Base-by-base conservation (phyloP, 1,140 invertebrate species). In the Melipona quadrifasciata region DNA sequence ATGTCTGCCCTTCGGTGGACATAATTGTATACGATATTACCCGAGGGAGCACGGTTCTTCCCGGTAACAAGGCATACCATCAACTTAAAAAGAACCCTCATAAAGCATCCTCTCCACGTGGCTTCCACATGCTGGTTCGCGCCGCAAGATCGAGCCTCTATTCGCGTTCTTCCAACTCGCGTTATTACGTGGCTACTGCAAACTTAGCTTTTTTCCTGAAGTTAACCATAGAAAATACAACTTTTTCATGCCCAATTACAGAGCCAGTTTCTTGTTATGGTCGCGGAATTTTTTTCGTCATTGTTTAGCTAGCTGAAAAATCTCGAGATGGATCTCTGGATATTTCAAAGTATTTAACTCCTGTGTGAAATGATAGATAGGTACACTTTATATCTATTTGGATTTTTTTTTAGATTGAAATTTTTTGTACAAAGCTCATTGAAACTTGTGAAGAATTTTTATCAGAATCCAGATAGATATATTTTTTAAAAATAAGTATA, bases 11-110 rank as follows among this genome's bases (percentile, higher is more conserved):
- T 92, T 91, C 80, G 84, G 91, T 93, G 91, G 92, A 93, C 91
- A 93, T 93, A 93, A 93, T 93, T 93, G 93, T 93, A 93, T 93
- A 90, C 88, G 91, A 93, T 93, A 93, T 93, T 93, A 93, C 93
- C 93, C 93, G 72, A 78, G 93, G 93, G 93, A 93, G 81, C 86
- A 83, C 80, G 91, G 89, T 90, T 85, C 78, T 82, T 88, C 92
- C 88, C 92, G 92, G 92, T 93, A 93, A 93, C 93, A 93, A 93
- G 93, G 91, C 91, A 93, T 93, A 93, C 91, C 91, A 93, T 93
- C 92, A 92, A 91, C 88, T 58, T 58, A 27, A 70, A 27, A 34
- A 57, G 53, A 57, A 67, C 58, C 80, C 87, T 76, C 80, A 74
- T 86, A 86, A 86, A 89, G 71, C 87, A 86, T 61, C 68, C 80